Evolutionary conservation across 2,797 vertebrate genomes (phyloP).

Genomic region (Phoeniculus purpureus): DNA sequence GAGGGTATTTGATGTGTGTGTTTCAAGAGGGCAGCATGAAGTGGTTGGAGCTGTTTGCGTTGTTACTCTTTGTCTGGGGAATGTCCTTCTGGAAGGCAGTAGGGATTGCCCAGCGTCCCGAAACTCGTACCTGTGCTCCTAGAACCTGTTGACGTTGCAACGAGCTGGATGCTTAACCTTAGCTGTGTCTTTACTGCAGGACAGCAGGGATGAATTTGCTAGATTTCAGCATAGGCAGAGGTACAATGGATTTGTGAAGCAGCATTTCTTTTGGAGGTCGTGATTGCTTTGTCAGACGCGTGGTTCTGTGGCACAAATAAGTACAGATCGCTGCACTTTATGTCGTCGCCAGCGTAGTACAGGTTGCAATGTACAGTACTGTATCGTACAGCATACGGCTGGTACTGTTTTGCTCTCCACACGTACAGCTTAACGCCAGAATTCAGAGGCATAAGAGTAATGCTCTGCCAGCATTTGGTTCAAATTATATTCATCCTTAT

Average conservation of each 20-base stretch:
- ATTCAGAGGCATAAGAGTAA: neutral
- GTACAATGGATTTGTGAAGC: neutral
- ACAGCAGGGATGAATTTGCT: neutral
- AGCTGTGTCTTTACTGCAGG: neutral
- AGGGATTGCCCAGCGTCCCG: neutral
- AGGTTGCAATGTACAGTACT: neutral
- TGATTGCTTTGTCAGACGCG: neutral
- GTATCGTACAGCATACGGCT: neutral
- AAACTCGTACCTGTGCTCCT: neutral
- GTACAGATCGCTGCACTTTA: neutral
- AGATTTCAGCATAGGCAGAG: neutral
- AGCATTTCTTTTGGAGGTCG: neutral
- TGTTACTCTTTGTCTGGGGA: conserved; percentile 59
- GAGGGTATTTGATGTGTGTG: conserved; percentile 29
- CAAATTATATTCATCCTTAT: neutral
- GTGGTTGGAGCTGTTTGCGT: conserved; percentile 49
- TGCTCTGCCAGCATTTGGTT: conserved; percentile 11
- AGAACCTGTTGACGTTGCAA: neutral
- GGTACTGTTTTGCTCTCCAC: neutral
- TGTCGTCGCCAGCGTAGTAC: neutral
- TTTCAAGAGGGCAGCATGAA: conserved; percentile 31
- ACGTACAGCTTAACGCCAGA: neutral
- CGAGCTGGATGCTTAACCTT: neutral
- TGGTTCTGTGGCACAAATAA: neutral
- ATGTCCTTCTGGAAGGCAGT: conserved; percentile 19